A percentile compares a stretch with the other conserved stretches of the same genome.
These are phyloP conservation scores for Batillaria attramentaria DNA, from an alignment of 1,140 invertebrate genomes.

Conservation along the genomic window DNA sequence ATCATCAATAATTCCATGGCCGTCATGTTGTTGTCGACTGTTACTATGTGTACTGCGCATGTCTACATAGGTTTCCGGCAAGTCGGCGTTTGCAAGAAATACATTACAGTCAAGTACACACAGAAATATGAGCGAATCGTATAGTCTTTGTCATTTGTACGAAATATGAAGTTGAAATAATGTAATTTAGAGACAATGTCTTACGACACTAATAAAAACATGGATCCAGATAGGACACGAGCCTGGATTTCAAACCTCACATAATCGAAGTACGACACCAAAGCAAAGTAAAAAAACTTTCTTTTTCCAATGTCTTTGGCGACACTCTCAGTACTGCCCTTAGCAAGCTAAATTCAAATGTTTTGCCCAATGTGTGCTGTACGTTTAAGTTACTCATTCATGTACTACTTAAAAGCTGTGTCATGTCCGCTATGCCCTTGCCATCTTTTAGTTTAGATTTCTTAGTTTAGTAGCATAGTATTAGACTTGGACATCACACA, in stretches of 20 bases:
- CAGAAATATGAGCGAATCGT: background rate
- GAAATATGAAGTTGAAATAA: background rate
- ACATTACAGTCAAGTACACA: background rate
- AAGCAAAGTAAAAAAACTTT: background rate
- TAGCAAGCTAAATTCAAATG: background rate
- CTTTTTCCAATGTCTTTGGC: background rate
- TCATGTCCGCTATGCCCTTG: background rate
- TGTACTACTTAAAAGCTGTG: background rate
- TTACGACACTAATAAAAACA: background rate
- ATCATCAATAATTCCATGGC: slow-evolving; percentile 25
- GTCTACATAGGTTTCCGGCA: background rate
- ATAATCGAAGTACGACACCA: background rate
- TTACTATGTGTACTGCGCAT: slow-evolving; percentile 19
- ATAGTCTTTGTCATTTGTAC: background rate
- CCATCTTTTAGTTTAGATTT: background rate
- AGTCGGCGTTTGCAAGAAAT: background rate
- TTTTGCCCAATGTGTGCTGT: background rate
- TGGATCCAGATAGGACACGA: background rate
- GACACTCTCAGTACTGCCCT: background rate
- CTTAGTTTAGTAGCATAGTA: background rate
- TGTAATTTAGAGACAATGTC: background rate
- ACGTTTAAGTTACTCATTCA: background rate
- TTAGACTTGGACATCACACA: background rate
- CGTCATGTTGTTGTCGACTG: slow-evolving; percentile 26
- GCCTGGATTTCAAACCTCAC: background rate